Base-by-base conservation (phyloP, 2,888 invertebrate genomes). In the Eristalis pertinax region DNA sequence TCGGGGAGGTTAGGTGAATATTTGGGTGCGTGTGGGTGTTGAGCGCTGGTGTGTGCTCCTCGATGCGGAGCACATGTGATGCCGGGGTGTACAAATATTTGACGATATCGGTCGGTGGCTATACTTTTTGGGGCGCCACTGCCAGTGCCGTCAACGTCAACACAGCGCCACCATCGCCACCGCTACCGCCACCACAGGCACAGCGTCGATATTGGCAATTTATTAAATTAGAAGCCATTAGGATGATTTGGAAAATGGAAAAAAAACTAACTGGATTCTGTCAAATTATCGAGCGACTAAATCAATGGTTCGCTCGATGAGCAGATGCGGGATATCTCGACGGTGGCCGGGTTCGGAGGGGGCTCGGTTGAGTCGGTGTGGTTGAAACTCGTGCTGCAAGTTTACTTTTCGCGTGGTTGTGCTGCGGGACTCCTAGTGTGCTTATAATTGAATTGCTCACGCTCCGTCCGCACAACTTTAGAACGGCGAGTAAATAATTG, bases 211-310 rank as follows among this genome's bases (percentile, higher is more conserved):
- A 72, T 62, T 41, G 62, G 72, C 35, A 72, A 72, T 72, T 72
- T 41, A 72, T 72, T 72, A 72, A 72, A 72, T 72, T 72, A 60
- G 26, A 41, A 38, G 62, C 70, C 58, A 70, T 70, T 41, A 70
- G 60, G 70, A 60, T 60, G 58, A 70, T 70, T 70, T 50, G 50
- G 50, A 50, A 50, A 50, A 19, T 70, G 26, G 24, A 62, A 72
- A 72, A 72, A 35, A 35, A 35, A 58, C 10, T 13, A n/a, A 22
- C 50, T 10, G 50, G 29, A 70, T 60, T 62, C 41, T 62, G 38
- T 72, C 72, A 72, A 72, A 29, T 62, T 41, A 41, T 62, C 60
- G 38, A 60, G 35, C 26, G 29, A 19, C 62, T 72, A 60, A 72
- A 72, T 69, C 60, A 72, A 72, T 41, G 72, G 19, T n/a, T 50